Conservation (phyloP, 2,113 vertebrate genomes). For the Shinisaurus crocodilurus region DNA sequence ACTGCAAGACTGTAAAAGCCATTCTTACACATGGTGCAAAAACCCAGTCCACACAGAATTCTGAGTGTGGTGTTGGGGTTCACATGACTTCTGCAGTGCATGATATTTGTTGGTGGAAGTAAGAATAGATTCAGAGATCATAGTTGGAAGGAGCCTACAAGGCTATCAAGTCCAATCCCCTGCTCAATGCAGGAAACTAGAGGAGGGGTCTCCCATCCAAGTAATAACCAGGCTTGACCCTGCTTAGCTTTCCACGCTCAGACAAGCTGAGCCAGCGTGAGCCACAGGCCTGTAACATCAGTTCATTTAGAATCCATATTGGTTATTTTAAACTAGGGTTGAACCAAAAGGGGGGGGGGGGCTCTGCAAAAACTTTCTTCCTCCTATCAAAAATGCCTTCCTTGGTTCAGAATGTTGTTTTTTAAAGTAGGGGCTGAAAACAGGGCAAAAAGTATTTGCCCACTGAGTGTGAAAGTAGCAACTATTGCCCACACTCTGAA, state of each 20-base stretch:
- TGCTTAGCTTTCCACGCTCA: too few species aligned
- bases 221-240: too few species aligned
- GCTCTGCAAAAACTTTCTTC: background rate
- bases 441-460: background rate
- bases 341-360: background rate
- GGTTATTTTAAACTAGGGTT: background rate
- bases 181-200: too few species aligned
- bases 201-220: too few species aligned
- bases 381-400: background rate
- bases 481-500: background rate
- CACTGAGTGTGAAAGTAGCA: background rate
- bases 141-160: too few species aligned
- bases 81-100: too few species aligned
- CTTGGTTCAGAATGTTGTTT: background rate
- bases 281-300: too few species aligned
- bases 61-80: background rate
- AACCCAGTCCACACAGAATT: background rate
- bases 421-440: background rate
- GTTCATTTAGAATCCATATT: too few species aligned
- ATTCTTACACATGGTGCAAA: background rate
- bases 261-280: too few species aligned
- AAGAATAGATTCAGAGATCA: background rate
- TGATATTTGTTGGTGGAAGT: background rate
- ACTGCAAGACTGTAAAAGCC: background rate
- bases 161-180: too few species aligned